Conservation (phyloP, 2,888 invertebrate species). For the Leucoma salicis region DNA sequence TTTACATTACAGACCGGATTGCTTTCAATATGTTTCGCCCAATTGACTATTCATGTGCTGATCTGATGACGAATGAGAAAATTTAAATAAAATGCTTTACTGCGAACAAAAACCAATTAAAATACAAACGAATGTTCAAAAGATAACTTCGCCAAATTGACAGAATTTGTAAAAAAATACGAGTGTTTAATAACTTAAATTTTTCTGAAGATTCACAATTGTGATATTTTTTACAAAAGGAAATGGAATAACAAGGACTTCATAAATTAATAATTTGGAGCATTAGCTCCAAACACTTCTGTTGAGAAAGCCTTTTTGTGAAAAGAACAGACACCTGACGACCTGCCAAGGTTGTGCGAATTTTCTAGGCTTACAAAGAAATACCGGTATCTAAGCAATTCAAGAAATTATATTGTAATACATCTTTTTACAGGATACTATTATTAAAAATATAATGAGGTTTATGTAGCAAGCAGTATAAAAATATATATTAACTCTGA, state of each 20-base stretch:
- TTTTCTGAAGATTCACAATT: constrained; percentile 20
- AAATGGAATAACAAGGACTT: constrained; percentile 34
- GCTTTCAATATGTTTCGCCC: constrained; percentile 9
- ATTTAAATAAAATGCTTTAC: constrained; percentile 15
- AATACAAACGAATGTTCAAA: constrained; percentile 12
- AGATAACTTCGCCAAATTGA: constrained; percentile 22
- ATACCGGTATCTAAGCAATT: no score
- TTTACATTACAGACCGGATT: constrained; percentile 42
- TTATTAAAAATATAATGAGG: no score
- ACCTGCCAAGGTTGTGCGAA: neutral
- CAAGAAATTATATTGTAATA: no score
- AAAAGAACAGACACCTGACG: neutral
- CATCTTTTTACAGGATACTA: no score
- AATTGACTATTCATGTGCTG: constrained; percentile 7
- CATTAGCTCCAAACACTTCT: constrained; percentile 33
- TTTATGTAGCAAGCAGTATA: no score
- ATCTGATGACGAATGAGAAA: constrained; percentile 12
- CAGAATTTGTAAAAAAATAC: constrained; percentile 19
- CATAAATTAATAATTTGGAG: constrained; percentile 42
- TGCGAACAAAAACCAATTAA: constrained; percentile 23
- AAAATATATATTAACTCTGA: no score
- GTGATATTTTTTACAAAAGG: constrained; percentile 36
- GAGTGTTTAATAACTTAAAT: constrained; percentile 22
- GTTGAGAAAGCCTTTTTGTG: constrained; percentile 25
- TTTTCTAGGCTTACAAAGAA: no score